phyloP scores from a whole-genome alignment of 2,113 vertebrate species.

The Sinocyclocheilus grahami region DNA sequence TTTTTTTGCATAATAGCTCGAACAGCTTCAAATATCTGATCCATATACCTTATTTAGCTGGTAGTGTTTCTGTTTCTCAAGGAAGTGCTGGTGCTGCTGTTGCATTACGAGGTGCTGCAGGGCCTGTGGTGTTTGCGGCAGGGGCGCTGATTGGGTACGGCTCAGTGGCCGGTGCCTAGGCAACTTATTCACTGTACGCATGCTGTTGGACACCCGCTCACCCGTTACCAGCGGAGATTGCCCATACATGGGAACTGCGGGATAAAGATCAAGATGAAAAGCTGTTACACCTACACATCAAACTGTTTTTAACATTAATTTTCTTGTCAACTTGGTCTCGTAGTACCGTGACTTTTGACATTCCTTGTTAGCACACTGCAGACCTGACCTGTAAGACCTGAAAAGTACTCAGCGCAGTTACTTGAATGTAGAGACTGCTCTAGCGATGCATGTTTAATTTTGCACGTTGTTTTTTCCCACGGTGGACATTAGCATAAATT shows the following conservation, averaged over 20 bases:
- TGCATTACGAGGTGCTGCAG: conserved; percentile 92
- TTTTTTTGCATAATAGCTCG: background rate
- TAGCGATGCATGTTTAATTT: background rate
- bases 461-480: background rate
- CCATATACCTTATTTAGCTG: conserved; percentile 78
- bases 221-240: conserved; percentile 91
- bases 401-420: background rate
- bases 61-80: conserved; percentile 88
- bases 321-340: background rate
- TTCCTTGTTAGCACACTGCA: background rate
- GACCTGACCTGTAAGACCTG: background rate
- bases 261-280: background rate
- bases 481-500: background rate
- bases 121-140: conserved; percentile 93
- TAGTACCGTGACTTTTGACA: background rate
- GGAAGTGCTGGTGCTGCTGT: conserved; percentile 91
- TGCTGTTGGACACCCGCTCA: conserved; percentile 81
- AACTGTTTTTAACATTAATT: background rate
- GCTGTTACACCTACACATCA: background rate
- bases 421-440: background rate
- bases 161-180: conserved; percentile 88
- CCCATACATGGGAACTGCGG: conserved; percentile 86
- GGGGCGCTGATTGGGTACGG: conserved; percentile 90
- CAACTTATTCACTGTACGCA: conserved; percentile 84
- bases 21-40: background rate